Evolutionary conservation across 2,888 invertebrate species (phyloP).

Genomic region (Machimus atricapillus): DNA sequence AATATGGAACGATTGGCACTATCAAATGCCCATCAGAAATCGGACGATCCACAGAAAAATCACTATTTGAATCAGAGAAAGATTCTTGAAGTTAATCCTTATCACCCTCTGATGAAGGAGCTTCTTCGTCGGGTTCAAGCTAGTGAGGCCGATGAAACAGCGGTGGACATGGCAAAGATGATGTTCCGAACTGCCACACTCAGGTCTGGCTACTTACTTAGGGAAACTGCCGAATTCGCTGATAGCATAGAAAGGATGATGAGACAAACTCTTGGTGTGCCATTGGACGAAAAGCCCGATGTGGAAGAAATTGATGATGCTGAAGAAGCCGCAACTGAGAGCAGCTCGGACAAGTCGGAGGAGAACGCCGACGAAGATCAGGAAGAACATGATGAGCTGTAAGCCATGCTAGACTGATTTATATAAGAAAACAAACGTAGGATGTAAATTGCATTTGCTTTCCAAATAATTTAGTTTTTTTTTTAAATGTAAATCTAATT

Average conservation of each 20-base stretch:
- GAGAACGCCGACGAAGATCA: constrained; percentile 63
- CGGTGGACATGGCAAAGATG: constrained; percentile 85
- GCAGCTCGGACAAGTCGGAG: constrained; percentile 61
- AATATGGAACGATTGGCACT: constrained; percentile 98
- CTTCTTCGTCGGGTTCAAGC: constrained; percentile 81
- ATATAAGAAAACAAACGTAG: background rate
- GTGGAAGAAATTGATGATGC: constrained; percentile 61
- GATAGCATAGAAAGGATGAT: constrained; percentile 90
- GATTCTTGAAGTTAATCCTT: constrained; percentile 95
- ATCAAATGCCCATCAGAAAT: constrained; percentile 95
- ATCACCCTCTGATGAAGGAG: constrained; percentile 94
- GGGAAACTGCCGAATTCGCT: constrained; percentile 87
- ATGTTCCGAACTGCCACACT: constrained; percentile 93
- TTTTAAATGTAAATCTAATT: background rate
- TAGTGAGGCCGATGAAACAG: constrained; percentile 78
- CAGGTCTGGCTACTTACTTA: constrained; percentile 91
- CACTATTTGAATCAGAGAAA: constrained; percentile 94
- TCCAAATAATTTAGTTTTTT: background rate
- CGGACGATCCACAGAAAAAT: constrained; percentile 87
- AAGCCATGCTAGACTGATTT: constrained; percentile 52
- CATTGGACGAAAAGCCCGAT: constrained; percentile 73
- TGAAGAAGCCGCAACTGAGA: constrained; percentile 61
- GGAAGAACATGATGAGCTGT: constrained; percentile 69
- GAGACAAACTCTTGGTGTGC: constrained; percentile 78
- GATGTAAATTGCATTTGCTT: constrained; percentile 3